Conservation (phyloP, 2,797 vertebrate species). For the Alfaro cultratus region DNA sequence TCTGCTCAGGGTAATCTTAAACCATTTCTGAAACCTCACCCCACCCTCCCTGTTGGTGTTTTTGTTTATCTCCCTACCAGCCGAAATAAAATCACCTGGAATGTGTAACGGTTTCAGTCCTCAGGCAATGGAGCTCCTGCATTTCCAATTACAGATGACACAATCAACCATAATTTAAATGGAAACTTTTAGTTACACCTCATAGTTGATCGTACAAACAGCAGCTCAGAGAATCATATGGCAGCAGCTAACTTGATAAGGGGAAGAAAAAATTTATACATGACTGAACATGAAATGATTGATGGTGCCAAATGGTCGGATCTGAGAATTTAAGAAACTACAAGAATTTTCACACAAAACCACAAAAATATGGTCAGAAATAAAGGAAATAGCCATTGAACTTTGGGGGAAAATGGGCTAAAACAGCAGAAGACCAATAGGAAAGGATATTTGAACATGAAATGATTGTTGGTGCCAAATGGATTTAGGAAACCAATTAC, state of each 20-base stretch:
- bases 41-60: not conserved
- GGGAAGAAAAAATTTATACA: too few species aligned
- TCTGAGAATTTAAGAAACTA: too few species aligned
- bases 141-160: not conserved
- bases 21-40: not conserved
- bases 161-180: not conserved
- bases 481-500: not conserved
- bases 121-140: not conserved
- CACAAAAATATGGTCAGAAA: too few species aligned
- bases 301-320: too few species aligned
- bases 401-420: too few species aligned
- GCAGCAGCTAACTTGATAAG: not conserved
- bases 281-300: too few species aligned
- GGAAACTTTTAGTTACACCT: not conserved
- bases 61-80: not conserved
- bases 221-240: not conserved
- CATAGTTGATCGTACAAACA: not conserved
- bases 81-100: not conserved
- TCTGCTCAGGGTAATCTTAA: not conserved
- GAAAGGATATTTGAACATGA: not conserved
- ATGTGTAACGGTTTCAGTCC: not conserved
- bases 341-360: too few species aligned
- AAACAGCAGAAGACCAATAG: too few species aligned
- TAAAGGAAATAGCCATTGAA: too few species aligned
- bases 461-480: not conserved